Conservation (phyloP, 2,113 vertebrate species). For the Orthonyx spaldingii region DNA sequence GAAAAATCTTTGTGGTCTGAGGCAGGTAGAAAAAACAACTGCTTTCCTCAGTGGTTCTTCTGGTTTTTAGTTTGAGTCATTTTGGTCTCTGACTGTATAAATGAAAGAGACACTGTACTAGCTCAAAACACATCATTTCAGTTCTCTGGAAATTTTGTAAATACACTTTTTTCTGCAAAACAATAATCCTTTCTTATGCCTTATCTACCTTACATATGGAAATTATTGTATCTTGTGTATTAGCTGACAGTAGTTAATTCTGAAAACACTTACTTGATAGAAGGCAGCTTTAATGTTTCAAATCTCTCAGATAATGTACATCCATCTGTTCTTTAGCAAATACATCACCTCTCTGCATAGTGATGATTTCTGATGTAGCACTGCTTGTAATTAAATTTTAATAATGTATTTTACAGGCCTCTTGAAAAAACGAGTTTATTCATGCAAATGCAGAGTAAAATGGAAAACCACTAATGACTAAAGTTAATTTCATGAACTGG, state of each 20-base stretch:
- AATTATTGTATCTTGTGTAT: not conserved
- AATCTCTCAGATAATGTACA: constrained; percentile 35
- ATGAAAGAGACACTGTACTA: not conserved
- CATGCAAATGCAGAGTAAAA: not conserved
- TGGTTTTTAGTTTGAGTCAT: not conserved
- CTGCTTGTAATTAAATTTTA: constrained; percentile 34
- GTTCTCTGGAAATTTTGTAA: not conserved
- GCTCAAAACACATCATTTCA: not conserved
- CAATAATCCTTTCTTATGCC: not conserved
- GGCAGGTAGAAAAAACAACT: not conserved
- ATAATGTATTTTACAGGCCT: not conserved
- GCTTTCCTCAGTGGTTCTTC: not conserved
- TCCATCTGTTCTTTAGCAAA: constrained; percentile 34
- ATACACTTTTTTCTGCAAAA: not conserved
- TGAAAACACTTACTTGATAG: constrained; percentile 4
- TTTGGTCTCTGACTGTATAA: not conserved
- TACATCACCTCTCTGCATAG: constrained; percentile 16
- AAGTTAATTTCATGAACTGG: not conserved
- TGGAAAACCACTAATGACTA: not conserved
- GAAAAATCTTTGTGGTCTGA: not conserved
- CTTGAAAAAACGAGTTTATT: not conserved
- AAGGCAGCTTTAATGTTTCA: constrained; percentile 42
- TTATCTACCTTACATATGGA: not conserved
- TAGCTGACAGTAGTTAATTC: constrained; percentile 26
- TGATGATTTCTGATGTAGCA: constrained; percentile 21